Evolutionary conservation across 2,113 vertebrate genomes (phyloP), one percentile per base, ranked within the genome.

Genomic region (Seriola quinqueradiata): DNA sequence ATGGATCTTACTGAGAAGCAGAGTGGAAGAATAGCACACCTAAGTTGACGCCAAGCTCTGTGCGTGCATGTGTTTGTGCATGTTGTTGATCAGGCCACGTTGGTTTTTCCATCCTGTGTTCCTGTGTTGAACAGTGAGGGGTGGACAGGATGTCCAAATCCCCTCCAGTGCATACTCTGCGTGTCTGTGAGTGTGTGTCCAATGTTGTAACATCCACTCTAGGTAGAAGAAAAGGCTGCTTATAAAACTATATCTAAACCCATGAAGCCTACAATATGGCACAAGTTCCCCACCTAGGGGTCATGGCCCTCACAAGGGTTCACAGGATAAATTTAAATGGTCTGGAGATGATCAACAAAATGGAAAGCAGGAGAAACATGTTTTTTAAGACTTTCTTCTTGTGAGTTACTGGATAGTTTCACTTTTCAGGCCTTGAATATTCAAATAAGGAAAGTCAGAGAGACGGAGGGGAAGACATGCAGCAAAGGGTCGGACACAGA

Each of bases 1-100:
- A 94, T 94, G 93, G 92, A 90, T 75, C 89, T 80, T 34, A 81
- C 87, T 75, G 78, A 84, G 90, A 77, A 79, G 17, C 82, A 82
- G 75, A 80, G 85, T 46, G 79, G 44, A 65, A 84, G 76, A 84
- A 83, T 82, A 80, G 70, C 70, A 75, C 87, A 89, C 85, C 82
- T 82, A 70, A 42, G 75, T 79, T 17, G 13, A 83, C 34, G 85
- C 91, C 93, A 92, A 88, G 78, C 81, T 79, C 75, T 38, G 81
- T 70, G 75, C 28, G 25, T 75, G 78, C 63, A 8, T 78, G 78
- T 76, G 75, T 64, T 48, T 71, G 60, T 71, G 75, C 81, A 70
- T 80, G 86, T 73, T 69, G 74, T 57, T 63, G 83, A 55, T 82
- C 58, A 9, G 82, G 77, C 74, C 77, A 71, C 59, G 61, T 84